Conservation (phyloP, 2,113 vertebrate species). For the Myiozetetes cayanensis region DNA sequence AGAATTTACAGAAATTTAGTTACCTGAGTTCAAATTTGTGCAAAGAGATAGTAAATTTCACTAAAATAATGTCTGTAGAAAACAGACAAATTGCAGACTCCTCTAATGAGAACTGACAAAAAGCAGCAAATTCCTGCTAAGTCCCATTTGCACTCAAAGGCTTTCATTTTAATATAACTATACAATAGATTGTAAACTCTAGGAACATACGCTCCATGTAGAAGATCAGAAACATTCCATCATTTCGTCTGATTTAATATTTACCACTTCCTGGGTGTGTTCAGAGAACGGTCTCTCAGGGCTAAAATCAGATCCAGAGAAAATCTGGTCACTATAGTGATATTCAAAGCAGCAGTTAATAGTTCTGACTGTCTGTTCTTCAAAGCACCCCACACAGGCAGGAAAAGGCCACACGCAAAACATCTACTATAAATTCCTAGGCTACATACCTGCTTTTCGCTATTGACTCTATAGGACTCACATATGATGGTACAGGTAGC, state of each 20-base stretch:
- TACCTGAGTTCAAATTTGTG: neutral
- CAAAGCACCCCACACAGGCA: neutral
- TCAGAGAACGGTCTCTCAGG: neutral
- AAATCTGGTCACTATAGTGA: neutral
- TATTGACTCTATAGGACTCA: accelerated
- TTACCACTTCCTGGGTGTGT: neutral
- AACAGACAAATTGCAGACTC: neutral
- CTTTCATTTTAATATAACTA: neutral
- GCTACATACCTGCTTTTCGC: neutral
- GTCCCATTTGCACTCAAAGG: neutral
- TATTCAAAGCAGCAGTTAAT: neutral
- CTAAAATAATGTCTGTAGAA: neutral
- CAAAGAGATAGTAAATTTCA: neutral
- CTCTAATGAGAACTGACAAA: neutral
- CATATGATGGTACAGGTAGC: neutral
- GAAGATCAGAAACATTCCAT: neutral
- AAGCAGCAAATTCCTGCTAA: neutral
- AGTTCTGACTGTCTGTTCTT: neutral
- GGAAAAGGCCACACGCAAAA: neutral
- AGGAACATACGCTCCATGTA: neutral
- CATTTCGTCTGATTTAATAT: neutral
- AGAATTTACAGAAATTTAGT: neutral
- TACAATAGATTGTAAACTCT: neutral
- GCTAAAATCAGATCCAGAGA: neutral
- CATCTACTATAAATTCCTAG: neutral